Evolutionary conservation across 2,888 invertebrate species (phyloP), one percentile per base, ranked within the genome.

Genomic region (Melikaiella ostensackeni): DNA sequence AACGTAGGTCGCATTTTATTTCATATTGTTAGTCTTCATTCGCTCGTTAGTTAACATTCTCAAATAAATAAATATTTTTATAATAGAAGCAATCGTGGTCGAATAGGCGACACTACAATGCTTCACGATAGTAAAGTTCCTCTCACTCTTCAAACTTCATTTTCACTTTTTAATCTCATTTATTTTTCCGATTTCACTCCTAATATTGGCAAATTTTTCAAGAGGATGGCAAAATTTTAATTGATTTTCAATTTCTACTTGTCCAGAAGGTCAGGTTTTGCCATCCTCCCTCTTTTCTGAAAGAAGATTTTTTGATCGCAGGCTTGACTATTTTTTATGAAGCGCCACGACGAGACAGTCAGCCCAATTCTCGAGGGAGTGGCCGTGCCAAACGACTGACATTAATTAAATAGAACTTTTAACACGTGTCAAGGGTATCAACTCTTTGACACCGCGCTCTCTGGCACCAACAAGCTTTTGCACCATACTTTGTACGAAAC

Each of bases 401-500:
- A 86, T 84, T 83, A 82, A 87, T 86, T 83, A 85, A 88, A 84
- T 82, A 82, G 83, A 84, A 83, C 84, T 83, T 83, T 79, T 82
- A 81, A 84, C 80, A 79, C 83, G 82, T 86, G 86, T 85, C 85
- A 86, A 86, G 84, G 85, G 82, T 81, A 80, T 74, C 66, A 46
- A 77, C 66, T 78, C 74, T 82, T 75, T 59, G 76, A 75, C 55
- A 63, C 42, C 16, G n/a, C 33, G 46, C 62, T 75, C 62, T 42
- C 61, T 62, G 75, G 74, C 74, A 50, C 30, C 64, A 70, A 79
- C 70, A 75, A 76, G 66, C 79, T 77, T 63, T 77, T 59, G 59
- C 59, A 59, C 59, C 59, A 74, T 57, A 73, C 21, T 79, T 78
- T 74, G 77, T 79, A 79, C 74, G 63, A 42, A 9, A 78, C 66